Percentiles rank a stretch among this genome's conserved stretches.
These are phyloP conservation scores for Trypoxylon attenuatum DNA, from an alignment of 2,888 invertebrate species.

Conservation along the genomic window DNA sequence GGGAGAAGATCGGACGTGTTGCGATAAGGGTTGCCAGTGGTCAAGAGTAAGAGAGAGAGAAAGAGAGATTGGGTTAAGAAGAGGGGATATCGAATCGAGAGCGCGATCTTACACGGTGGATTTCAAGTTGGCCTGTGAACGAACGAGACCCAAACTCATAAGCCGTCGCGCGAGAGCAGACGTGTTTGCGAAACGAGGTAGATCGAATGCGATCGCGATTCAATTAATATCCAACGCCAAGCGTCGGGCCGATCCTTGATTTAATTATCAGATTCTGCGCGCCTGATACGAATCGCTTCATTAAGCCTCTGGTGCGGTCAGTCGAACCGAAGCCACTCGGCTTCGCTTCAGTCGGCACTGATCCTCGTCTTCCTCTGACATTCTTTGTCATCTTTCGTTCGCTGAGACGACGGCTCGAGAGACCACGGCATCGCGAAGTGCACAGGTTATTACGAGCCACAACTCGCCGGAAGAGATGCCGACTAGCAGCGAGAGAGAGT, in stretches of 20 bases:
- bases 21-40: slow-evolving; percentile 8
- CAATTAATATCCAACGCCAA: slow-evolving; percentile 59
- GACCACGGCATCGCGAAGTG: neutral
- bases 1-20: slow-evolving; percentile 4
- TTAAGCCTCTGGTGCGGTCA: slow-evolving; percentile 45
- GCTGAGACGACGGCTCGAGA: neutral
- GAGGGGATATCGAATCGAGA: slow-evolving; percentile 16
- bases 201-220: slow-evolving; percentile 57
- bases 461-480: no score
- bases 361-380: neutral
- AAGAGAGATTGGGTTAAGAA: neutral
- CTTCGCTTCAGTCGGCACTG: slow-evolving; percentile 18
- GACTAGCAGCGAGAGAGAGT: no score
- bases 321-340: slow-evolving; percentile 24
- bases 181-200: slow-evolving; percentile 51
- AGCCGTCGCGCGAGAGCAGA: slow-evolving; percentile 32
- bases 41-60: slow-evolving; percentile 5
- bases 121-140: neutral
- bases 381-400: neutral
- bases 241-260: slow-evolving; percentile 58
- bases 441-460: neutral
- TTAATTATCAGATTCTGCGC: slow-evolving; percentile 68
- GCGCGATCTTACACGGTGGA: slow-evolving; percentile 15
- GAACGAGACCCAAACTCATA: slow-evolving; percentile 24
- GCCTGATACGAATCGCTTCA: slow-evolving; percentile 67